Percentiles rank a stretch among this genome's conserved stretches.
phyloP scores from a whole-genome alignment of 2,888 invertebrate species.

The Atherix ibis region DNA sequence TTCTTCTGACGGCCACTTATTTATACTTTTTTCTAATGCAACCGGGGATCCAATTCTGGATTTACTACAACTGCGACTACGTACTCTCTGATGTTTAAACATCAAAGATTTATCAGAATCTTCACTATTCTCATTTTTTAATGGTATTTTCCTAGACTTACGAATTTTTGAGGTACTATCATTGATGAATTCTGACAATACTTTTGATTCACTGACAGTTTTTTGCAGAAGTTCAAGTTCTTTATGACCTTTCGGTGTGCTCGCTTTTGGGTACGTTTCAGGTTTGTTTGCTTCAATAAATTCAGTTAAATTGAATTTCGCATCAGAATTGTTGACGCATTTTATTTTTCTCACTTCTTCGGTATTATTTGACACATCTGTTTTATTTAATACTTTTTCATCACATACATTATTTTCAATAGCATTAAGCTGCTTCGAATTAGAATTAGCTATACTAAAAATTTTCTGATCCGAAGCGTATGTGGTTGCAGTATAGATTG shows the following conservation, averaged over 20 bases:
- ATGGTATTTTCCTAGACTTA: constrained; percentile 18
- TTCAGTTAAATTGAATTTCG: constrained; percentile 5
- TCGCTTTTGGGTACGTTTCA: constrained; percentile 10
- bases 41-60: constrained; percentile 7
- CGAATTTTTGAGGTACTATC: constrained; percentile 35
- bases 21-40: constrained; percentile 4
- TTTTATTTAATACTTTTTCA: background rate
- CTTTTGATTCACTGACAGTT: constrained; percentile 51
- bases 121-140: constrained; percentile 9
- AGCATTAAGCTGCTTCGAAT: too few relatives aligned
- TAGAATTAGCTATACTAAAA: too few relatives aligned
- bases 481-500: constrained; percentile 6
- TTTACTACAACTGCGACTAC: constrained; percentile 23
- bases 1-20: constrained; percentile 9
- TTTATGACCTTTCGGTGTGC: constrained; percentile 30
- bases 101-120: constrained; percentile 1
- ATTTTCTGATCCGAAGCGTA: too few relatives aligned
- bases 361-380: background rate
- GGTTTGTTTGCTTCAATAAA: constrained; percentile 5
- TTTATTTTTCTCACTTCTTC: background rate
- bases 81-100: constrained; percentile 14
- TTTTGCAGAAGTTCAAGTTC: constrained; percentile 48
- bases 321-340: background rate
- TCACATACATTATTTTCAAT: too few relatives aligned
- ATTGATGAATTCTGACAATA: constrained; percentile 42